These are phyloP conservation scores for Exaiptasia diaphana DNA, from an alignment of 64 coral and sea anemone genomes.

Conservation along the genomic window DNA sequence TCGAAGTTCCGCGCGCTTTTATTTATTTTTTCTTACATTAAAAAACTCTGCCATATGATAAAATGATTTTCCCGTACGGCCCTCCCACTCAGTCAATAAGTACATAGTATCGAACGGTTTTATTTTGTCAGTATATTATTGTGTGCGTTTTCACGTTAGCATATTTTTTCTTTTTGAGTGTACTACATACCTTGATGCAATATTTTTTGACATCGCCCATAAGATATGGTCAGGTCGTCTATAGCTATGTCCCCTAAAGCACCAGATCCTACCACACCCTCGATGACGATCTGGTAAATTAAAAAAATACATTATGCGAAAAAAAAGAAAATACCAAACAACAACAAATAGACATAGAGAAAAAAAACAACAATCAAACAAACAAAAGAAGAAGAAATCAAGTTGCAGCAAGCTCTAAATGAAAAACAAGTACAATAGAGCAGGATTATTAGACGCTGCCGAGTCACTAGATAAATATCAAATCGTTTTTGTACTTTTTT, in stretches of 20 bases:
- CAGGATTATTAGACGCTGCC: neutral
- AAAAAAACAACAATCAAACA: neutral
- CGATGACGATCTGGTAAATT: slow-evolving; percentile 16
- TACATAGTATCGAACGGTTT: neutral
- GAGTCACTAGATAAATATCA: too few relatives aligned
- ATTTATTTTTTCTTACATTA: too few relatives aligned
- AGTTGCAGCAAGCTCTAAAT: neutral
- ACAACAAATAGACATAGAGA: neutral
- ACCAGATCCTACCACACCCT: slow-evolving; percentile 29
- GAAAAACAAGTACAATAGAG: neutral
- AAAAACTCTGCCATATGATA: too few relatives aligned
- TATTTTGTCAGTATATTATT: neutral
- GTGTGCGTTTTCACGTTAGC: neutral
- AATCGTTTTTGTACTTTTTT: too few relatives aligned
- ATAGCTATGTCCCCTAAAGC: slow-evolving; percentile 39
- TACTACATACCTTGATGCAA: neutral
- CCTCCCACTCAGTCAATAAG: neutral
- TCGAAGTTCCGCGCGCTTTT: too few relatives aligned
- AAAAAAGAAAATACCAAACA: neutral
- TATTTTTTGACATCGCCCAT: neutral
- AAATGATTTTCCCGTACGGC: neutral
- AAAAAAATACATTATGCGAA: too few relatives aligned
- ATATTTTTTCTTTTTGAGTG: neutral
- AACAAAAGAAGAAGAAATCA: neutral
- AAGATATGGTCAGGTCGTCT: slow-evolving; percentile 29